phyloP scores from a whole-genome alignment of 2,888 invertebrate species.

The Aelia acuminata region DNA sequence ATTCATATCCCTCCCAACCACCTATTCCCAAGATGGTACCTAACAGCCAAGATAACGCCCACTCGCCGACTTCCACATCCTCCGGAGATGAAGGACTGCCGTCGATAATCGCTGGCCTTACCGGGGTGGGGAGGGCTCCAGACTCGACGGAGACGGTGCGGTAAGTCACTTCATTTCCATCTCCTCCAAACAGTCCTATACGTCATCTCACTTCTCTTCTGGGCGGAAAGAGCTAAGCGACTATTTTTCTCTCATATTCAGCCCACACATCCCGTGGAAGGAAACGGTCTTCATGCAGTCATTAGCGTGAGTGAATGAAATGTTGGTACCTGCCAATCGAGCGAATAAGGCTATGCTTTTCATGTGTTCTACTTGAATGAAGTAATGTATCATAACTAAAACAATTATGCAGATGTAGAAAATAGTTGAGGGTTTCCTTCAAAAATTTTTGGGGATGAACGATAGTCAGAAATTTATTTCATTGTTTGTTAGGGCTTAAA shows the following conservation, averaged over 20 bases:
- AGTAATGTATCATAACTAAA: too few species aligned
- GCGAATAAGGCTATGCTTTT: too few species aligned
- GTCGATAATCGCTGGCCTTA: neutral
- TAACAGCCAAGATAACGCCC: neutral
- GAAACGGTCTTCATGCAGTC: neutral
- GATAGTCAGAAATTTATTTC: too few species aligned
- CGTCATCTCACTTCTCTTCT: neutral
- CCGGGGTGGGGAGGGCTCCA: neutral
- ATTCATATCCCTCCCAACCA: too few species aligned
- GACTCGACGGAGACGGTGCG: neutral
- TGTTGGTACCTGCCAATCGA: too few species aligned
- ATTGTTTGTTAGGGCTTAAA: too few species aligned
- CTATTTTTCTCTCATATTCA: neutral
- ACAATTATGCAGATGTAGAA: too few species aligned
- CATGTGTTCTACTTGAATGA: too few species aligned
- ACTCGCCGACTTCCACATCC: neutral
- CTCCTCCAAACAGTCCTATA: neutral
- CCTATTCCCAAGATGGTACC: neutral
- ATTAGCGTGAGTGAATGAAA: too few species aligned
- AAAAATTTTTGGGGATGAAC: too few species aligned
- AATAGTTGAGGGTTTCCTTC: too few species aligned
- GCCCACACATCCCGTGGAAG: neutral
- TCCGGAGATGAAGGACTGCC: neutral
- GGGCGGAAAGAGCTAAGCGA: neutral
- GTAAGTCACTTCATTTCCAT: slow-evolving; percentile 6